phyloP scores from a whole-genome alignment of 2,113 vertebrate genomes.

The Menidia beryllina region DNA sequence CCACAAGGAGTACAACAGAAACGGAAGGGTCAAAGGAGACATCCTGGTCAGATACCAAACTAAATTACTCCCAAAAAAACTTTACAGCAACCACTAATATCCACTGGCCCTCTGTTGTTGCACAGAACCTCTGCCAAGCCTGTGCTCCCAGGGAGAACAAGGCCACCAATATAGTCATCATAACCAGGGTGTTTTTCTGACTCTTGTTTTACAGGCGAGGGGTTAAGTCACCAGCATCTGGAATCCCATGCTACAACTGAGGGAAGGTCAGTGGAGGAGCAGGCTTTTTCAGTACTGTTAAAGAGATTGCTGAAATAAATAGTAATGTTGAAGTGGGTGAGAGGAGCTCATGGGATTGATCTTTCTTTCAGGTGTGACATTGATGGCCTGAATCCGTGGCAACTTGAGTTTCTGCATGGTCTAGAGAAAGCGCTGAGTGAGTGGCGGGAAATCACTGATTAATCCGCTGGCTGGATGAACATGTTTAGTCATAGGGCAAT shows the following conservation, averaged over 20 bases:
- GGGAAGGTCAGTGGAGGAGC: constrained; percentile 65
- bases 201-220: constrained; percentile 73
- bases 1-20: constrained; percentile 17
- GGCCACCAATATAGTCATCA: constrained; percentile 77
- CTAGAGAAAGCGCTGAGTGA: constrained; percentile 50
- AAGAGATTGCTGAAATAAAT: constrained; percentile 55
- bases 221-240: constrained; percentile 77
- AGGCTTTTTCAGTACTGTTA: constrained; percentile 51
- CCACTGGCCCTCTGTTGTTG: constrained; percentile 48
- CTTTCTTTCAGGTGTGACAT: constrained; percentile 71
- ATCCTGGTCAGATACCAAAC: constrained; percentile 62
- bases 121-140: constrained; percentile 60
- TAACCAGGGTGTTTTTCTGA: constrained; percentile 75
- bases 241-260: constrained; percentile 60
- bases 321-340: constrained; percentile 38
- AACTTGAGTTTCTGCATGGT: constrained; percentile 21
- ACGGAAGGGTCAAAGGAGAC: constrained; percentile 49
- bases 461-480: constrained; percentile 45
- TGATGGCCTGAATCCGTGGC: constrained; percentile 59
- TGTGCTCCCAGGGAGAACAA: constrained; percentile 58
- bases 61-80: constrained; percentile 55
- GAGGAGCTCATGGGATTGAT: constrained; percentile 52
- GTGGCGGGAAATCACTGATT: constrained; percentile 42
- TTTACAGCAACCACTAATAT: constrained; percentile 73
- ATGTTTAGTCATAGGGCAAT: constrained; percentile 24